These are phyloP conservation scores for Chloroceryle aenea DNA, from an alignment of 2,113 vertebrate species.

Conservation along the genomic window DNA sequence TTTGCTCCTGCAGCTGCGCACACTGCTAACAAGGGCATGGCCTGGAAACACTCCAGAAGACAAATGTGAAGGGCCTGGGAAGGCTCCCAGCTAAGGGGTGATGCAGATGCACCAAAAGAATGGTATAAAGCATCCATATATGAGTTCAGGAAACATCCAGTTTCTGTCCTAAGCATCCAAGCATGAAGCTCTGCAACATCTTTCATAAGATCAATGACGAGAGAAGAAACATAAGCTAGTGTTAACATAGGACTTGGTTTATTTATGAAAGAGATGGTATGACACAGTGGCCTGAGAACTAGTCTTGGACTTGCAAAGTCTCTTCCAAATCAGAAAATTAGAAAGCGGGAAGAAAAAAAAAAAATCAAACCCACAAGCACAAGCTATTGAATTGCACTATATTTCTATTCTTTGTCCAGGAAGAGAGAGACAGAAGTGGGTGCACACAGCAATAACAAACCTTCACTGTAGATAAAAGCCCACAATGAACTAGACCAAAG, in stretches of 20 bases:
- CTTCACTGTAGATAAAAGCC: not conserved
- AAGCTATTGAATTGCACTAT: not conserved
- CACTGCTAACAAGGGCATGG: not conserved
- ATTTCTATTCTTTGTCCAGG: not conserved
- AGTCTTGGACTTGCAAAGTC: not conserved
- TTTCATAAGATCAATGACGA: not conserved
- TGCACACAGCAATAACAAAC: not conserved
- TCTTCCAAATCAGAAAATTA: constrained; percentile 7
- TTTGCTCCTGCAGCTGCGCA: not conserved
- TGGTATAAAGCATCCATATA: not conserved
- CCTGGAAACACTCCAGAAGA: not conserved
- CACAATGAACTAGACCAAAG: not conserved
- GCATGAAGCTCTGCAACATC: not conserved
- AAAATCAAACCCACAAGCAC: not conserved
- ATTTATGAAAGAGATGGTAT: not conserved
- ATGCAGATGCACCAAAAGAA: not conserved
- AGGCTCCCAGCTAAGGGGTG: not conserved
- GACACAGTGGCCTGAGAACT: not conserved
- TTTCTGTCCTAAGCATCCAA: not conserved
- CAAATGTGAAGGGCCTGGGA: not conserved
- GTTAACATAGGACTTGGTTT: not conserved
- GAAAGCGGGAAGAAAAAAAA: not conserved
- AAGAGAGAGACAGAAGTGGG: not conserved
- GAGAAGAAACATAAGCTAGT: not conserved
- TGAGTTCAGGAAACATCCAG: not conserved